phyloP scores from a whole-genome alignment of 1,140 invertebrate genomes.

The Lepidurus arcticus region DNA sequence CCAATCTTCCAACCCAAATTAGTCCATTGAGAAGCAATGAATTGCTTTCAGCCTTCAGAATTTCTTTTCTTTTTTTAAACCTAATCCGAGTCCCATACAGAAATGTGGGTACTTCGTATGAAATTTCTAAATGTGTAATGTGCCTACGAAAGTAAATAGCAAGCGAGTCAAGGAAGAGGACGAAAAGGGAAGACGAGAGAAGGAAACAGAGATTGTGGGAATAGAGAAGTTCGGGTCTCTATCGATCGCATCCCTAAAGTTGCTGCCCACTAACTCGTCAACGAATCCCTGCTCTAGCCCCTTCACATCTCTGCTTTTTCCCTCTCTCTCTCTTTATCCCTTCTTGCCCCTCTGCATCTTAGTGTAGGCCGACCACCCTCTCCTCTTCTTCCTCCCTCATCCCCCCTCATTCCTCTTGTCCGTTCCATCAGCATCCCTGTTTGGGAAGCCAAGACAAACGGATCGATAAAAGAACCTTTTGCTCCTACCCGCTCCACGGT shows the following conservation, averaged over 20 bases:
- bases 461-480: not conserved
- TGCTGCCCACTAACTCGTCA: not conserved
- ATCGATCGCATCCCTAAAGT: conserved; percentile 18
- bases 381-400: not conserved
- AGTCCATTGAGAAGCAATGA: too few relatives aligned
- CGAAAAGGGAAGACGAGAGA: not conserved
- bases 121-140: too few relatives aligned
- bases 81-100: too few relatives aligned
- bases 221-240: not conserved
- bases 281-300: not conserved
- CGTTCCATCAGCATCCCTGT: not conserved
- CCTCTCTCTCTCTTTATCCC: conserved; percentile 7
- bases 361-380: not conserved
- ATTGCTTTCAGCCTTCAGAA: too few relatives aligned
- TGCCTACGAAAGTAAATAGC: not conserved
- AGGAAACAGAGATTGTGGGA: not conserved
- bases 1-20: too few relatives aligned
- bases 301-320: not conserved
- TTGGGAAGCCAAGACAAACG: conserved; percentile 16
- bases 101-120: too few relatives aligned
- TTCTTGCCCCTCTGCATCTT: not conserved
- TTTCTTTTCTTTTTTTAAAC: too few relatives aligned
- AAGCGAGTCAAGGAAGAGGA: not conserved
- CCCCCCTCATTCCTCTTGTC: not conserved
- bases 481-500: not conserved